These are phyloP conservation scores for Aurelia aurita complex sp. Pacific DNA, from an alignment of 30 jellyfish, hydroid and myxozoan species.

Conservation along the genomic window DNA sequence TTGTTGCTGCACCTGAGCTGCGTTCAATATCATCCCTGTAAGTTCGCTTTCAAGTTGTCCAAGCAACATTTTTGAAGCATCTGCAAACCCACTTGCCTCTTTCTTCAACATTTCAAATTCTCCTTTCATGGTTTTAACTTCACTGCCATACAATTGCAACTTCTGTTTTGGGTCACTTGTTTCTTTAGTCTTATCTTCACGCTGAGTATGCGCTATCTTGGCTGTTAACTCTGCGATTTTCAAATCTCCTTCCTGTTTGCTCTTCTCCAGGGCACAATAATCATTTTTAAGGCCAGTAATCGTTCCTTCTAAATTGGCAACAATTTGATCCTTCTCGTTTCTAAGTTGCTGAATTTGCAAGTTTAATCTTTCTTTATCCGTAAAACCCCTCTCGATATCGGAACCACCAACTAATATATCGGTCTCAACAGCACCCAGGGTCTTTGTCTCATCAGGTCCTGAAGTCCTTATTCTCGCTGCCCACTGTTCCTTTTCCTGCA, in stretches of 20 bases:
- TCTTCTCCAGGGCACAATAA: conserved; percentile 18
- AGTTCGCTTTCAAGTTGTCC: conserved; percentile 42
- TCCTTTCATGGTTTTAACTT: conserved; percentile 37
- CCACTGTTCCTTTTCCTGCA: conserved; percentile 68
- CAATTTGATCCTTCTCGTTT: conserved; percentile 45
- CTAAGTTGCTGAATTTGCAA: conserved; percentile 55
- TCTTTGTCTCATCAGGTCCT: neutral
- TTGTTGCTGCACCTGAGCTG: conserved; percentile 5
- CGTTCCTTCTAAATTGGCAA: conserved; percentile 5
- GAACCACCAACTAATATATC: conserved; percentile 18
- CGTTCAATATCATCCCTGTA: conserved; percentile 17
- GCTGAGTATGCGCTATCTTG: conserved; percentile 9
- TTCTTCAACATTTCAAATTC: conserved; percentile 59
- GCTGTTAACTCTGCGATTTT: conserved; percentile 51
- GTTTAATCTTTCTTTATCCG: conserved; percentile 37
- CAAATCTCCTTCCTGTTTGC: conserved; percentile 33
- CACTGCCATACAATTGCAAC: neutral
- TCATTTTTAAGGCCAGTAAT: conserved; percentile 19
- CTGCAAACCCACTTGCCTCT: conserved; percentile 42
- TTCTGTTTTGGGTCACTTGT: conserved; percentile 11
- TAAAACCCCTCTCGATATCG: neutral
- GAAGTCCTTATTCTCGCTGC: conserved; percentile 21
- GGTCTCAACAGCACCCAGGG: neutral
- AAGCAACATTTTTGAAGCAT: conserved; percentile 20
- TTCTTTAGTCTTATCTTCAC: neutral